Evolutionary conservation across 2,113 vertebrate species (phyloP), one percentile per base, ranked within the genome.

Genomic region (Ornithorhynchus anatinus): DNA sequence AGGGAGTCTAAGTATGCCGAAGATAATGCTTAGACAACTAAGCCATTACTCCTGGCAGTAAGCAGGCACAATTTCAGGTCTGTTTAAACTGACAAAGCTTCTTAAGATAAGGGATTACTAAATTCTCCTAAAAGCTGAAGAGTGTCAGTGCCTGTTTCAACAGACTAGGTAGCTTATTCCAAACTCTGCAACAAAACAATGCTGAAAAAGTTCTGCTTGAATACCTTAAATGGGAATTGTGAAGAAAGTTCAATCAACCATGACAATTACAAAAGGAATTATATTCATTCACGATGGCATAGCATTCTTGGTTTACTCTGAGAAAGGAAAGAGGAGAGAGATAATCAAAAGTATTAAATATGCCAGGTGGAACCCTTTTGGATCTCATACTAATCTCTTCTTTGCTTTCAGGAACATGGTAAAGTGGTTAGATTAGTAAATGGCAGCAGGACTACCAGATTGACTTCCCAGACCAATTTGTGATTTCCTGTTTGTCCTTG

Each of bases 401-500:
- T 31, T 62, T 71, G n/a, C 82, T 79, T 40, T n/a, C 45, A 15
- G 80, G 75, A 74, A 71, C 70, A 56, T 0, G 19, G 58, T 19
- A 29, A 80, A 60, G 29, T 59, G 33, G 60, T 44, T 51, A 15
- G n/a, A 70, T 35, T 47, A 2, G 45, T 71, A 62, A 36, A 33
- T 32, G 35, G 17, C 40, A 53, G 58, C 68, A 59, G 75, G 48
- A 43, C 36, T 52, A 20, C 29, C 12, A 36, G 48, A 36, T 72
- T 54, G 38, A 61, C 29, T 78, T 60, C 39, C 5, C 53, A 16
- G 33, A 48, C 67, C 37, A 44, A 54, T 76, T 74, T 73, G 82
- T 60, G 7, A 38, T 63, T 87, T 83, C 80, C 77, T 76, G 50
- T 54, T 57, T 85, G 53, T 72, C 77, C 66, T 76, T 32, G 73